These are phyloP conservation scores for Coccyzus lansbergi DNA, from an alignment of 2,797 vertebrate species.

Conservation along the genomic window DNA sequence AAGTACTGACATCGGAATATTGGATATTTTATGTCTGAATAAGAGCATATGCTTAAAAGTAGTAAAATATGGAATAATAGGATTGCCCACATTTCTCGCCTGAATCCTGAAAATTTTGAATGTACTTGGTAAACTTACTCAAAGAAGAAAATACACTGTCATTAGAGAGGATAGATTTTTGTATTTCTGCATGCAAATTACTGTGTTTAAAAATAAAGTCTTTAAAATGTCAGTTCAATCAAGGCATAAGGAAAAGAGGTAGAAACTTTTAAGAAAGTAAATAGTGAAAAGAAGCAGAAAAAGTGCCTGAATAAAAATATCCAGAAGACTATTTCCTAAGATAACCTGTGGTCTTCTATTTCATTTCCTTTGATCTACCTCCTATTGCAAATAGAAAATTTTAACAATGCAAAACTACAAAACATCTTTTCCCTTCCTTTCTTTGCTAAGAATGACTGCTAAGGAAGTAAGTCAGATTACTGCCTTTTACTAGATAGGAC, in stretches of 20 bases:
- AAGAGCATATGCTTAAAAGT: background rate
- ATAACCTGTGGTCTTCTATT: background rate
- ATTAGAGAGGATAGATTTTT: background rate
- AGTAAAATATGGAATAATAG: conserved; percentile 33
- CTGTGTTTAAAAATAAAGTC: background rate
- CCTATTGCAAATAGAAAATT: background rate
- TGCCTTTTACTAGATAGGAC: background rate
- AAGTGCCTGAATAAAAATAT: background rate
- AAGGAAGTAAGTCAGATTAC: background rate
- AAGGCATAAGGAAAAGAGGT: background rate
- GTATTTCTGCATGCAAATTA: background rate
- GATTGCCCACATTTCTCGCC: background rate
- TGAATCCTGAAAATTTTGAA: background rate
- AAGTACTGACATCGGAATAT: conserved; percentile 6
- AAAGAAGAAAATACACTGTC: background rate
- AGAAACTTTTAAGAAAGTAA: background rate
- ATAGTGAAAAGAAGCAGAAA: background rate
- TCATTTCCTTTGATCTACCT: background rate
- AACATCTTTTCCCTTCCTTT: background rate
- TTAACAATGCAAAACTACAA: background rate
- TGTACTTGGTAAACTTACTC: background rate
- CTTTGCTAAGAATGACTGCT: background rate
- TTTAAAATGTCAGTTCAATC: background rate
- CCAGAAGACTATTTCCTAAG: background rate
- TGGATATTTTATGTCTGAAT: conserved; percentile 33